Conservation (phyloP, 2,797 vertebrate genomes). For the Sciurus vulgaris region DNA sequence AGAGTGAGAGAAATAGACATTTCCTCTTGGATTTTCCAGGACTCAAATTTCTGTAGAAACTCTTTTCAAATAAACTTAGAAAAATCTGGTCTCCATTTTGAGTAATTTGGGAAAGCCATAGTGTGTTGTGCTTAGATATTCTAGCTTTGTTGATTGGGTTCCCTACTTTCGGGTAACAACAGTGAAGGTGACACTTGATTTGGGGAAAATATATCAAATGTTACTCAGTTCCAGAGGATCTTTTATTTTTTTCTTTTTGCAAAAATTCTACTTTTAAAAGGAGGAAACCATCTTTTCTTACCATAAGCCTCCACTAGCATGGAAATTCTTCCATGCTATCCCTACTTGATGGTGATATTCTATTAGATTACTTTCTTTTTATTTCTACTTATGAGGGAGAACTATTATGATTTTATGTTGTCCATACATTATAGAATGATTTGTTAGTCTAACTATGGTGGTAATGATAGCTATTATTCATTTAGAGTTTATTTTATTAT, state of each 20-base stretch:
- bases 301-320: neutral
- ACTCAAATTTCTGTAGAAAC: constrained; percentile 26
- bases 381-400: neutral
- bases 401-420: neutral
- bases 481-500: constrained; percentile 15
- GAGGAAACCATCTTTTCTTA: constrained; percentile 1
- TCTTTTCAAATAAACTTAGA: constrained; percentile 36
- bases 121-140: neutral
- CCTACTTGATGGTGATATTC: neutral
- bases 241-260: neutral
- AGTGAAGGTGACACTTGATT: constrained; percentile 37
- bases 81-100: constrained; percentile 34
- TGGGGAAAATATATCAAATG: constrained; percentile 1
- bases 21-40: constrained; percentile 55
- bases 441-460: neutral
- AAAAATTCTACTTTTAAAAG: neutral
- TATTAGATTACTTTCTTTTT: neutral
- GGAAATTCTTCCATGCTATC: neutral
- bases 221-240: neutral
- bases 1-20: neutral
- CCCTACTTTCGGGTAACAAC: neutral
- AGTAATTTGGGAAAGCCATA: neutral
- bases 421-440: neutral
- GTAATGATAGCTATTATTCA: neutral
- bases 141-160: neutral